phyloP scores from a whole-genome alignment of 1,140 invertebrate genomes.

The Cotesia typhae region DNA sequence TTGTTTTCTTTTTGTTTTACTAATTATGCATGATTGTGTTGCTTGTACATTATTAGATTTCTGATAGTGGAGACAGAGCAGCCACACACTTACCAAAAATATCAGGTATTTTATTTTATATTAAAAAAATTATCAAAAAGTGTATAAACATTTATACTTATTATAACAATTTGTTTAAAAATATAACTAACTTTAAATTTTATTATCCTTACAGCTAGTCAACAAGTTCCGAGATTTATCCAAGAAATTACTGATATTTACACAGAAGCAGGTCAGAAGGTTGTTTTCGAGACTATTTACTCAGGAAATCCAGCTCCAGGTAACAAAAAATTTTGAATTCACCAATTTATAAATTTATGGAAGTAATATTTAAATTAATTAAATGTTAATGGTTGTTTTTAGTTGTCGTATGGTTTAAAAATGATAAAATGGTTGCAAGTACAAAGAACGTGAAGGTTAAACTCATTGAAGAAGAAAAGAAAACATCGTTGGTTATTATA shows the following conservation, averaged over 20 bases:
- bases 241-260: conserved; percentile 80
- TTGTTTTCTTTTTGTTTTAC: conserved; percentile 23
- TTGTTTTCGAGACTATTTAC: conserved; percentile 80
- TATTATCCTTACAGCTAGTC: conserved; percentile 72
- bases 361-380: neutral
- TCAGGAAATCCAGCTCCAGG: conserved; percentile 86
- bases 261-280: conserved; percentile 77
- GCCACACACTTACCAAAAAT: conserved; percentile 40
- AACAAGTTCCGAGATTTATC: conserved; percentile 82
- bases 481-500: conserved; percentile 76
- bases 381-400: conserved; percentile 36
- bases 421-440: conserved; percentile 80
- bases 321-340: conserved; percentile 55
- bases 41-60: conserved; percentile 54
- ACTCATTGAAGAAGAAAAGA: conserved; percentile 74
- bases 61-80: conserved; percentile 51
- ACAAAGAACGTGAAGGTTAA: conserved; percentile 76
- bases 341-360: neutral
- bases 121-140: conserved; percentile 19
- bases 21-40: conserved; percentile 46
- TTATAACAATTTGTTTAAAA: conserved; percentile 9
- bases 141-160: conserved; percentile 13
- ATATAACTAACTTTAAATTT: neutral
- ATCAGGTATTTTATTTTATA: conserved; percentile 41
- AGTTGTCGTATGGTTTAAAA: conserved; percentile 91